A percentile compares a stretch with the other conserved stretches of the same genome.
phyloP scores from a whole-genome alignment of 2,797 vertebrate genomes.

The Phalloptychus januarius region DNA sequence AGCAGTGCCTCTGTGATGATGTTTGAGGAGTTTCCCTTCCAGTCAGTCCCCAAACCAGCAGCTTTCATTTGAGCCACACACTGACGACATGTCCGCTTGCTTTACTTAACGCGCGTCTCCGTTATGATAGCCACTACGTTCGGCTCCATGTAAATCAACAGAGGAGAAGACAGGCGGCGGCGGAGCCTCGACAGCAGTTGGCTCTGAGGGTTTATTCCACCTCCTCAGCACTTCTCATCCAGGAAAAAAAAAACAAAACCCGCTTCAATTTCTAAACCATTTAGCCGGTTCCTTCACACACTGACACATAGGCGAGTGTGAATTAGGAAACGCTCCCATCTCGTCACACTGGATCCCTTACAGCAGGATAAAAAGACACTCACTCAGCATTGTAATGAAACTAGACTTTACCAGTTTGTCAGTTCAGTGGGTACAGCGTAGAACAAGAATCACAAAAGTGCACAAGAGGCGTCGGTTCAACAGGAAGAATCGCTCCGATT shows the following conservation, averaged over 20 bases:
- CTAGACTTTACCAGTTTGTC: conserved; percentile 88
- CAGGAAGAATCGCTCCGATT: conserved; percentile 62
- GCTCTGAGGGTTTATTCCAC: conserved; percentile 39
- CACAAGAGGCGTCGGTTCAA: conserved; percentile 77
- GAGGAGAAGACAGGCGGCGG: conserved; percentile 35
- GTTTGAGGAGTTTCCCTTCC: conserved; percentile 31
- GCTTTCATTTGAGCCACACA: conserved; percentile 36
- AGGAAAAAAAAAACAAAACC: conserved; percentile 8
- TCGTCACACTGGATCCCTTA: neutral
- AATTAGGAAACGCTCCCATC: conserved; percentile 6
- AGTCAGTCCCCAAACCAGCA: conserved; percentile 15
- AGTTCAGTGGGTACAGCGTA: conserved; percentile 86
- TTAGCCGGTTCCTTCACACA: neutral
- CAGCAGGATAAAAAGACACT: conserved; percentile 47
- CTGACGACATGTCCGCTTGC: conserved; percentile 15
- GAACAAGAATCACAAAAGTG: conserved; percentile 86
- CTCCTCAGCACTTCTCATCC: conserved; percentile 42
- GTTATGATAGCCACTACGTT: conserved; percentile 57
- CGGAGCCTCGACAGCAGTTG: conserved; percentile 33
- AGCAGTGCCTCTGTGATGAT: conserved; percentile 41
- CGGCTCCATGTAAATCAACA: conserved; percentile 52
- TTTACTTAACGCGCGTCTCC: conserved; percentile 17
- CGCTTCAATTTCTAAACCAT: neutral
- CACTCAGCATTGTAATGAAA: conserved; percentile 75
- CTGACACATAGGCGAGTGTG: neutral